phyloP scores from a whole-genome alignment of 1,140 invertebrate genomes.

The Drosophila trapezifrons region DNA sequence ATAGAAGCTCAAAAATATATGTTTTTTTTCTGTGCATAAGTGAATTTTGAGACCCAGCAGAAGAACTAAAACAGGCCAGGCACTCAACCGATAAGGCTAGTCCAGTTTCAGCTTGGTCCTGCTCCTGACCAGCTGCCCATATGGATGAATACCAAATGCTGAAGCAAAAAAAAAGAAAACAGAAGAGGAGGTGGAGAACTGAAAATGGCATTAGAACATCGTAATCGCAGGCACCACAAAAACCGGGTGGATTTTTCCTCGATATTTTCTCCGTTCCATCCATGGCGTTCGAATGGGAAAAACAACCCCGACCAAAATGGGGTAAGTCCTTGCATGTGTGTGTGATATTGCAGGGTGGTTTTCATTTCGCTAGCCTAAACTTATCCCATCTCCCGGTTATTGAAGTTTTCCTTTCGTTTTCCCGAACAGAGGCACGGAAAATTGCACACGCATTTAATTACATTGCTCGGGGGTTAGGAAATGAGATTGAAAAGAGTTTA shows the following conservation, averaged over 20 bases:
- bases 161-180: constrained; percentile 4
- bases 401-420: constrained; percentile 59
- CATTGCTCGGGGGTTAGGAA: constrained; percentile 18
- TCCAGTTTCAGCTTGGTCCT: constrained; percentile 49
- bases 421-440: constrained; percentile 22
- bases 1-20: background rate
- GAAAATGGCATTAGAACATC: constrained; percentile 77
- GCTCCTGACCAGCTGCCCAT: constrained; percentile 56
- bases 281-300: constrained; percentile 59
- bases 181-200: constrained; percentile 35
- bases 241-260: constrained; percentile 75
- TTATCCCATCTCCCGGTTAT: constrained; percentile 45
- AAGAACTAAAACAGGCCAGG: constrained; percentile 37
- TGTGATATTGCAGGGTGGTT: constrained; percentile 60
- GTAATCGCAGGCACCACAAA: constrained; percentile 67
- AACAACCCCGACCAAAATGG: constrained; percentile 71
- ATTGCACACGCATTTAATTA: constrained; percentile 66
- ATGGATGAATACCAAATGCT: constrained; percentile 52
- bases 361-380: constrained; percentile 37
- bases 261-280: constrained; percentile 41
- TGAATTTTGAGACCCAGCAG: constrained; percentile 14
- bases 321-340: constrained; percentile 49
- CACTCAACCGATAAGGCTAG: constrained; percentile 58
- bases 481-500: constrained; percentile 40
- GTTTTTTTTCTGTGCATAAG: constrained; percentile 8